Conservation (phyloP, 2,797 vertebrate species). For the Loriculus beryllinus region DNA sequence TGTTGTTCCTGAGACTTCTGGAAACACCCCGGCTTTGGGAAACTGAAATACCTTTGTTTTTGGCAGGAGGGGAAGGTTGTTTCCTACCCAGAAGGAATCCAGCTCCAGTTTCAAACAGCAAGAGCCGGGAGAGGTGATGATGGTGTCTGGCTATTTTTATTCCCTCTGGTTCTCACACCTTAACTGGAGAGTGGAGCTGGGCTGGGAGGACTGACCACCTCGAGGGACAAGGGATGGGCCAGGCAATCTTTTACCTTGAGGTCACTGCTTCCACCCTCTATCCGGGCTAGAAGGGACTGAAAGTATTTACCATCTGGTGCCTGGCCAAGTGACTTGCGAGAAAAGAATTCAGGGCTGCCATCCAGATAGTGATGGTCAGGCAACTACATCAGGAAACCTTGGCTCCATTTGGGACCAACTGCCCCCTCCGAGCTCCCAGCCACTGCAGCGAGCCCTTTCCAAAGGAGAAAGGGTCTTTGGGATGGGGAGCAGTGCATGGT, state of each 20-base stretch:
- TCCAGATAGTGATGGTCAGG: slow-evolving; percentile 58
- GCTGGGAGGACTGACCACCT: background rate
- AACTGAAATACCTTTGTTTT: slow-evolving; percentile 51
- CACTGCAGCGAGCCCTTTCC: background rate
- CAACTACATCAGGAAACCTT: slow-evolving; percentile 10
- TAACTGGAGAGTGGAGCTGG: background rate
- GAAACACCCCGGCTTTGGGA: slow-evolving; percentile 34
- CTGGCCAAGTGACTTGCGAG: slow-evolving; percentile 58
- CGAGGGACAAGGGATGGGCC: background rate
- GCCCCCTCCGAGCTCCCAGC: slow-evolving; percentile 2
- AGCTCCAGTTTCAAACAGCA: slow-evolving; percentile 21
- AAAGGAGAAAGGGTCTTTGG: background rate
- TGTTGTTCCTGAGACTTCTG: slow-evolving; percentile 42
- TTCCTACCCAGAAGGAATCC: slow-evolving; percentile 30
- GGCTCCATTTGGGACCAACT: background rate
- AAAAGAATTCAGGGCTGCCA: slow-evolving; percentile 63
- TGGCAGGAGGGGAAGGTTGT: slow-evolving; percentile 39
- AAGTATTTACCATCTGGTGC: slow-evolving; percentile 64
- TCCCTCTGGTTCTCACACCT: slow-evolving; percentile 7
- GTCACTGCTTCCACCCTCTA: slow-evolving; percentile 14
- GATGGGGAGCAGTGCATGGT: accelerated
- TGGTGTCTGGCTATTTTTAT: slow-evolving; percentile 1
- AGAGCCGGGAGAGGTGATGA: background rate
- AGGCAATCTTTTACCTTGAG: slow-evolving; percentile 34
- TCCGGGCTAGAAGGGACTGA: background rate